phyloP scores from a whole-genome alignment of 2,113 vertebrate species.

The Microcebus lehilahytsara region DNA sequence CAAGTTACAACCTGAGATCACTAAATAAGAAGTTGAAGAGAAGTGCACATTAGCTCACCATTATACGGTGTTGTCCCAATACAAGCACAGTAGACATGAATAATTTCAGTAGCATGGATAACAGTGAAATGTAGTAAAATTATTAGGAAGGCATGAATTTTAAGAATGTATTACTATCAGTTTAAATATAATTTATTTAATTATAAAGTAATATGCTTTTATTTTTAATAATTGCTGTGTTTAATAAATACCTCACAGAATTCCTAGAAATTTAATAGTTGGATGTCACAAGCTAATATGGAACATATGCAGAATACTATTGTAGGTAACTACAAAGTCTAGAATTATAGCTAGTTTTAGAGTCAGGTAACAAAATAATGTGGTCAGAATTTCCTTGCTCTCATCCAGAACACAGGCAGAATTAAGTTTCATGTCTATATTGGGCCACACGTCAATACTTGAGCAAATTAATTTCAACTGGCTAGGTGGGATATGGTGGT shows the following conservation, averaged over 20 bases:
- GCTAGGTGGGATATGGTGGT: background rate
- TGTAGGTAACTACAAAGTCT: background rate
- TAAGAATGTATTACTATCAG: background rate
- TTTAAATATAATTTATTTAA: background rate
- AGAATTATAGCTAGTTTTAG: background rate
- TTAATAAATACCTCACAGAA: background rate
- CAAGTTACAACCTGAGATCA: background rate
- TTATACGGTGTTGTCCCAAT: background rate
- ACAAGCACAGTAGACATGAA: background rate
- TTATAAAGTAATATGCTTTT: background rate
- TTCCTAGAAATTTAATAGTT: background rate
- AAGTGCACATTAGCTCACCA: background rate
- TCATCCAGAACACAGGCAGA: background rate
- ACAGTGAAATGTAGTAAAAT: background rate
- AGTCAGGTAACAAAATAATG: background rate
- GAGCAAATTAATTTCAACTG: background rate
- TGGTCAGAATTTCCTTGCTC: background rate
- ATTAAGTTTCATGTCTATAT: background rate
- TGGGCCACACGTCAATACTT: background rate
- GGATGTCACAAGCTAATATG: background rate
- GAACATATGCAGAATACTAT: background rate
- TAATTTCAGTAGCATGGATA: background rate
- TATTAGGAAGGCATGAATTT: background rate
- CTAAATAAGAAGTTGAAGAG: background rate
- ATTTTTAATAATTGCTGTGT: background rate